Evolutionary conservation across 2,888 invertebrate genomes (phyloP).

Genomic region (Philonicus albiceps): DNA sequence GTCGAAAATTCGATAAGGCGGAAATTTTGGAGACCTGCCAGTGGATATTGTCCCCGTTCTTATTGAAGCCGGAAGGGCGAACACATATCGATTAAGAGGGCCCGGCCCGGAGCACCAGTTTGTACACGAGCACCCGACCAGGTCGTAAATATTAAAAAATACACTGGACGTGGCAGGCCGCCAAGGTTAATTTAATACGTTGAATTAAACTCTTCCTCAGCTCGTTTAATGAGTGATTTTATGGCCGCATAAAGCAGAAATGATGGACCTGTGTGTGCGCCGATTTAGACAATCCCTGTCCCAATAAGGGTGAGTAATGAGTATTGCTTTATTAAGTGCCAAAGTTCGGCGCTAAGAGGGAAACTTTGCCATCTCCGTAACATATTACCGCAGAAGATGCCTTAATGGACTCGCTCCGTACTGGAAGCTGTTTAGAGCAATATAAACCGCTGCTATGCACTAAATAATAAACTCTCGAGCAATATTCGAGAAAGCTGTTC

Average conservation of each 20-base stretch:
- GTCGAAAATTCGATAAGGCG: conserved; percentile 37
- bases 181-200: conserved; percentile 33
- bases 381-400: neutral
- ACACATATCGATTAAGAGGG: conserved; percentile 31
- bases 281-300: conserved; percentile 6
- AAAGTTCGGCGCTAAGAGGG: neutral
- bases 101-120: neutral
- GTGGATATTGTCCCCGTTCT: conserved; percentile 32
- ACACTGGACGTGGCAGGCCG: conserved; percentile 24
- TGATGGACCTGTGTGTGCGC: neutral
- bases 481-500: neutral
- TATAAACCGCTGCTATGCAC: neutral
- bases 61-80: conserved; percentile 21
- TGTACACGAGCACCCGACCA: conserved; percentile 2
- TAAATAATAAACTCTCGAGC: neutral
- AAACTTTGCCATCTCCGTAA: neutral
- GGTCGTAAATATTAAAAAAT: conserved; percentile 34
- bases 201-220: conserved; percentile 21
- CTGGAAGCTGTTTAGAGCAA: neutral
- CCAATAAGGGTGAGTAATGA: conserved; percentile 18
- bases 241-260: conserved; percentile 20
- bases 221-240: conserved; percentile 27
- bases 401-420: neutral
- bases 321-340: neutral
- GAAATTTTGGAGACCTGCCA: conserved; percentile 30